Conservation (phyloP, 2,113 vertebrate genomes). For the Chionomys nivalis region DNA sequence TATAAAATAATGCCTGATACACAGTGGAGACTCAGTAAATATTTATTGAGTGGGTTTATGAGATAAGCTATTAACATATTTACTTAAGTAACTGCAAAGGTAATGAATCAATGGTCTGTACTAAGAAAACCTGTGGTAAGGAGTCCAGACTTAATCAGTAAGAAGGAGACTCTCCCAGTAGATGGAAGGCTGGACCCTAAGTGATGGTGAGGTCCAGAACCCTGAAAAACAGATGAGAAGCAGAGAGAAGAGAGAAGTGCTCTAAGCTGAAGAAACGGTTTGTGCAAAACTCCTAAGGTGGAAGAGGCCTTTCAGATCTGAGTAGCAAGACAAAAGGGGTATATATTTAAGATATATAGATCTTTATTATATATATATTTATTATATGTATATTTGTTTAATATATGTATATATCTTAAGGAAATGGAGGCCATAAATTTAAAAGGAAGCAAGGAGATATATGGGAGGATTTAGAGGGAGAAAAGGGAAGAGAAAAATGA, state of each 20-base stretch:
- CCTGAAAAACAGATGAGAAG: background rate
- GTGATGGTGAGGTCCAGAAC: background rate
- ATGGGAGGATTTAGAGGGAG: background rate
- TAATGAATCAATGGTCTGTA: background rate
- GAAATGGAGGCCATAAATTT: background rate
- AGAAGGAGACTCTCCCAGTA: background rate
- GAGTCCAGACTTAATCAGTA: background rate
- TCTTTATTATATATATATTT: too few relatives aligned
- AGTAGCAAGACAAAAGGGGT: background rate
- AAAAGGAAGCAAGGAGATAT: background rate
- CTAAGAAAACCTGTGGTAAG: background rate
- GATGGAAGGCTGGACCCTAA: background rate
- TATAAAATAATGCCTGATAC: constrained; percentile 24
- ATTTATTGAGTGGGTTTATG: background rate
- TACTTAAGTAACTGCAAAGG: background rate
- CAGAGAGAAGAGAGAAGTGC: background rate
- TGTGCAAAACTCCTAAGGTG: background rate
- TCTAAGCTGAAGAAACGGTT: background rate
- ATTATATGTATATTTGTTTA: too few relatives aligned
- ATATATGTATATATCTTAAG: background rate
- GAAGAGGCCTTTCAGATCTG: background rate
- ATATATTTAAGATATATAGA: background rate
- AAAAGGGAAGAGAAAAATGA: background rate
- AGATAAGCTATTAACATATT: background rate
- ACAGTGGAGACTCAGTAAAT: background rate